Percentiles rank a stretch among this genome's conserved stretches.
Conservation (phyloP, 2,888 invertebrate genomes). For the Meghimatium bilineatum region DNA sequence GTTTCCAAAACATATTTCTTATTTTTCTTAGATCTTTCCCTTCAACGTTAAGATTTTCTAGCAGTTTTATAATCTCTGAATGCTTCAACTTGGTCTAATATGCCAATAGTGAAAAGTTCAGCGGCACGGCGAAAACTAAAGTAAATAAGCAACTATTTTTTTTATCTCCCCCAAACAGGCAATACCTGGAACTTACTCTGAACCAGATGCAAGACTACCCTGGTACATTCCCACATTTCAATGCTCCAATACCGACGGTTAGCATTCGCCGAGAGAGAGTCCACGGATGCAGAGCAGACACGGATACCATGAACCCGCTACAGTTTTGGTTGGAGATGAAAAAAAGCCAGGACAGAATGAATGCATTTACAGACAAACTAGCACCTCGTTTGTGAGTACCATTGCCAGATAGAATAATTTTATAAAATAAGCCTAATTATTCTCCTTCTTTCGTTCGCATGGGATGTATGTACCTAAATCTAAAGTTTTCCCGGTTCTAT, state of each 20-base stretch:
- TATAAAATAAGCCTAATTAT: no score
- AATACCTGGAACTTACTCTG: slow-evolving; percentile 29
- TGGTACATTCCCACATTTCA: slow-evolving; percentile 42
- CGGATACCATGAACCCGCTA: background rate
- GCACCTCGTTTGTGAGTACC: background rate
- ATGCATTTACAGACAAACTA: background rate
- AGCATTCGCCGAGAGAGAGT: background rate
- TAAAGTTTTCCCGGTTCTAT: no score
- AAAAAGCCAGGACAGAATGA: background rate
- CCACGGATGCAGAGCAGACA: background rate
- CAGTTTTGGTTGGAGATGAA: slow-evolving; percentile 18
- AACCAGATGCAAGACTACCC: slow-evolving; percentile 27
- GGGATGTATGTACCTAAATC: no score
- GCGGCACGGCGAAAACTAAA: no score
- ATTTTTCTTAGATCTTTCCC: no score
- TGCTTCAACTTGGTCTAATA: no score
- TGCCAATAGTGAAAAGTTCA: no score
- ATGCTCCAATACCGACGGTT: background rate
- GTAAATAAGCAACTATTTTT: no score
- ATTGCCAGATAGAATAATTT: background rate
- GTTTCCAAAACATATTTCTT: no score
- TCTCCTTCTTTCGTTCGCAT: no score
- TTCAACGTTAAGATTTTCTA: no score
- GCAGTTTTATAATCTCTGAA: no score
- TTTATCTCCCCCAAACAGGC: background rate